These are phyloP conservation scores for Ardeotis arabs DNA, from an alignment of 2,113 vertebrate genomes.

Conservation along the genomic window DNA sequence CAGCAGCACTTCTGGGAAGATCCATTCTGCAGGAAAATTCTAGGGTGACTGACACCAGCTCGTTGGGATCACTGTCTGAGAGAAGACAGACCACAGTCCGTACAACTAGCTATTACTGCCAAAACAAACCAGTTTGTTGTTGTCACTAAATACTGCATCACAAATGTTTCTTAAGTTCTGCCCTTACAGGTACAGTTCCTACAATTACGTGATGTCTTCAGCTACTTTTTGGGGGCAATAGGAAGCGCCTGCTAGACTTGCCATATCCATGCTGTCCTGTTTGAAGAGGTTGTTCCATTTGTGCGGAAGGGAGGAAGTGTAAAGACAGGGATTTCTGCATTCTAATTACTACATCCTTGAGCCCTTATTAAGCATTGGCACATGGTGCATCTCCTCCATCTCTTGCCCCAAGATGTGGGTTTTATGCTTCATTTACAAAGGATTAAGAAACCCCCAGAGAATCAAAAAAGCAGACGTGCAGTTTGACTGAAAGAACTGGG, in stretches of 20 bases:
- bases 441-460: background rate
- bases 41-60: background rate
- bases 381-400: background rate
- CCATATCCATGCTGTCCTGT: background rate
- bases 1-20: background rate
- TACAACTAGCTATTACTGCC: background rate
- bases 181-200: background rate
- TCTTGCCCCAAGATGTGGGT: background rate
- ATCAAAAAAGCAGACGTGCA: conserved; percentile 3
- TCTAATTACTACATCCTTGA: background rate
- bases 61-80: background rate
- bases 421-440: conserved; percentile 25
- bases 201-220: background rate
- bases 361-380: background rate
- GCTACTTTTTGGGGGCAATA: background rate
- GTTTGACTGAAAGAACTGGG: conserved; percentile 34
- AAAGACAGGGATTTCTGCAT: background rate
- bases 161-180: background rate
- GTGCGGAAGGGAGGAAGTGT: background rate
- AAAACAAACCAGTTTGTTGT: background rate
- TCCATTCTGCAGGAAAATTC: background rate
- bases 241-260: background rate
- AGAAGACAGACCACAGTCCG: background rate
- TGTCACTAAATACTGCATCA: background rate
- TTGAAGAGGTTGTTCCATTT: background rate